These are phyloP conservation scores for Maconellicoccus hirsutus DNA, from an alignment of 1,140 invertebrate species.

Conservation along the genomic window DNA sequence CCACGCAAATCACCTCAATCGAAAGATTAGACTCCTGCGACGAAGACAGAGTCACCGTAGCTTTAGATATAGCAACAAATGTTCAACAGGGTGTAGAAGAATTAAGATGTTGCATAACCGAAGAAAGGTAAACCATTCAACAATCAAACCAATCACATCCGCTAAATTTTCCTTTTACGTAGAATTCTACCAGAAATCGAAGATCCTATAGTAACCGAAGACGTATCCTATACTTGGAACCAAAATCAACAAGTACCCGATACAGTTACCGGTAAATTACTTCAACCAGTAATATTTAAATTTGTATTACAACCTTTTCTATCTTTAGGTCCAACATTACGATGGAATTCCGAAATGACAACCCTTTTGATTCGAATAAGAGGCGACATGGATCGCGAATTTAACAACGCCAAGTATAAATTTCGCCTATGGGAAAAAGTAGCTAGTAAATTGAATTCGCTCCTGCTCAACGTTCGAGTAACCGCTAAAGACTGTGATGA, in stretches of 20 bases:
- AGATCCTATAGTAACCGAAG: neutral
- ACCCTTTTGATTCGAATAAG: slow-evolving; percentile 24
- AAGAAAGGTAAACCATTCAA: neutral
- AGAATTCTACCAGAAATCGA: neutral
- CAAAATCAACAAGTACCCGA: slow-evolving; percentile 6
- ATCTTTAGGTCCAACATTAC: slow-evolving; percentile 22
- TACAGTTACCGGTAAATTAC: neutral
- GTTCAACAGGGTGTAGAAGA: slow-evolving; percentile 26
- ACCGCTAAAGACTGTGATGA: slow-evolving; percentile 28
- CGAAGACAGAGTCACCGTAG: slow-evolving; percentile 15
- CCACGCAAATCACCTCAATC: slow-evolving; percentile 23
- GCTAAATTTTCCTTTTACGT: neutral
- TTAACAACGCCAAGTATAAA: slow-evolving; percentile 25
- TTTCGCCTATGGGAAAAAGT: slow-evolving; percentile 26
- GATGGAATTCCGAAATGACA: slow-evolving; percentile 26
- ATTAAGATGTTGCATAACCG: slow-evolving; percentile 23
- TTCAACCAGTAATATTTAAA: neutral
- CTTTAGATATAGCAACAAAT: slow-evolving; percentile 25
- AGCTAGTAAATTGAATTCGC: slow-evolving; percentile 22
- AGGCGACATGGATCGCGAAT: slow-evolving; percentile 25
- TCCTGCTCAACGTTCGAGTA: slow-evolving; percentile 12
- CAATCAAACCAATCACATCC: no score
- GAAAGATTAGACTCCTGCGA: slow-evolving; percentile 17
- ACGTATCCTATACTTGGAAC: neutral
- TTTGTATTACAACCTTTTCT: neutral